phyloP scores from a whole-genome alignment of 2,113 vertebrate species.

The Thunnus maccoyii region DNA sequence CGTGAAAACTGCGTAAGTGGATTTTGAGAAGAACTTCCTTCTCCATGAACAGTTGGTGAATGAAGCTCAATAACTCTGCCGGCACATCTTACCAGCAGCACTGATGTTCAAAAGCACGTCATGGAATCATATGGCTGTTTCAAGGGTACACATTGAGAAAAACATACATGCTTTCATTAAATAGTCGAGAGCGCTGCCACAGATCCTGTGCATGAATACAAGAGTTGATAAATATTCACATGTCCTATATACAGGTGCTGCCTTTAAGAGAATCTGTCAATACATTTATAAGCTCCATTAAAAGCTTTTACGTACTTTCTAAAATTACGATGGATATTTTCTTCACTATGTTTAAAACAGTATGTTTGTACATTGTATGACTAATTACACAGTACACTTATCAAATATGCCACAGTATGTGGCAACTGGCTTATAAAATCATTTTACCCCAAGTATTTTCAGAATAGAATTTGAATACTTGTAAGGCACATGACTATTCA shows the following conservation, averaged over 20 bases:
- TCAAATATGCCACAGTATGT: not conserved
- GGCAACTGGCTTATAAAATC: not conserved
- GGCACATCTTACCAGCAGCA: constrained; percentile 7
- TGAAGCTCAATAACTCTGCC: not conserved
- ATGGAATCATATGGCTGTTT: not conserved
- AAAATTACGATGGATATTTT: not conserved
- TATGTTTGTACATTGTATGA: not conserved
- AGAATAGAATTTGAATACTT: constrained; percentile 9
- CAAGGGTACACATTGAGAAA: constrained; percentile 1
- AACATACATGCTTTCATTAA: constrained; percentile 12
- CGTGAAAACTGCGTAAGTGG: too few species aligned
- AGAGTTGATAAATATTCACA: not conserved
- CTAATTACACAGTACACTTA: not conserved
- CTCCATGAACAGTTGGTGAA: too few species aligned
- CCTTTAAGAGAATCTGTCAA: not conserved
- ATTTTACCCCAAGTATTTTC: not conserved
- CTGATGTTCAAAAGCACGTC: constrained; percentile 12
- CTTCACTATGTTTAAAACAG: not conserved
- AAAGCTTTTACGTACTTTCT: too few species aligned
- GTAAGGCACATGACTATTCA: not conserved
- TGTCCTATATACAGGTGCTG: not conserved
- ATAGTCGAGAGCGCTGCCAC: not conserved
- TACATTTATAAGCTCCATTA: not conserved
- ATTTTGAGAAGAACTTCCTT: too few species aligned
- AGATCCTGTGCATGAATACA: not conserved